These are phyloP conservation scores for Chloropsis cyanopogon DNA, from an alignment of 2,113 vertebrate genomes.

Conservation along the genomic window DNA sequence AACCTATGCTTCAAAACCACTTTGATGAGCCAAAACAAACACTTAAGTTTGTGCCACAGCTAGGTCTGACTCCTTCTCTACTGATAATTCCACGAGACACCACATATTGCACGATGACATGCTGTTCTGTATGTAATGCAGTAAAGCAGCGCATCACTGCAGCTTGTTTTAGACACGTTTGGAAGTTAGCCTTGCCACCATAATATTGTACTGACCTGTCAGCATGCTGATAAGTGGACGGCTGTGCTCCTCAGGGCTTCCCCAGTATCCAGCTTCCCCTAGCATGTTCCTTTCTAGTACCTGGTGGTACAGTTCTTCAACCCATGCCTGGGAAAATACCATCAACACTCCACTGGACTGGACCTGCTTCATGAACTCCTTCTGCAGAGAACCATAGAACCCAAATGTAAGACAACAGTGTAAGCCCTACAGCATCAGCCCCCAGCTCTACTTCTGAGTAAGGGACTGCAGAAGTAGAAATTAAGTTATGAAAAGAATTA, in stretches of 20 bases:
- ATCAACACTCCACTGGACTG: constrained; percentile 91
- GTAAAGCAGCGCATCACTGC: not conserved
- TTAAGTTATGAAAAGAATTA: not conserved
- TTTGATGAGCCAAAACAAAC: not conserved
- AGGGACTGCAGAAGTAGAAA: not conserved
- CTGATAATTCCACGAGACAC: not conserved
- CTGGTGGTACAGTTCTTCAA: constrained; percentile 92
- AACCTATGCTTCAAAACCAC: not conserved
- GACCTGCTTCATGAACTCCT: constrained; percentile 91
- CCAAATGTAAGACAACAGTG: not conserved
- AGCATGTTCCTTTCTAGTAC: constrained; percentile 92
- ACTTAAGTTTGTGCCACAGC: not conserved
- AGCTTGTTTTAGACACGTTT: not conserved
- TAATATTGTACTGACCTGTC: constrained; percentile 75
- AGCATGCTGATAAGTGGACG: constrained; percentile 92
- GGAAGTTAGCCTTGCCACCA: not conserved
- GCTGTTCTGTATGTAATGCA: not conserved
- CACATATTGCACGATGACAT: not conserved
- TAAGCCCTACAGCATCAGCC: not conserved
- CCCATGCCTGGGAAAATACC: constrained; percentile 93
- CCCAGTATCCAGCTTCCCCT: constrained; percentile 91
- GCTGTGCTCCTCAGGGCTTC: constrained; percentile 80
- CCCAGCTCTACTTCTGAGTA: not conserved
- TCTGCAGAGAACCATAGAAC: constrained; percentile 72
- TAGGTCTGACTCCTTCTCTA: not conserved